Conservation (phyloP, 2,888 invertebrate species). For the Orthosia cruda region DNA sequence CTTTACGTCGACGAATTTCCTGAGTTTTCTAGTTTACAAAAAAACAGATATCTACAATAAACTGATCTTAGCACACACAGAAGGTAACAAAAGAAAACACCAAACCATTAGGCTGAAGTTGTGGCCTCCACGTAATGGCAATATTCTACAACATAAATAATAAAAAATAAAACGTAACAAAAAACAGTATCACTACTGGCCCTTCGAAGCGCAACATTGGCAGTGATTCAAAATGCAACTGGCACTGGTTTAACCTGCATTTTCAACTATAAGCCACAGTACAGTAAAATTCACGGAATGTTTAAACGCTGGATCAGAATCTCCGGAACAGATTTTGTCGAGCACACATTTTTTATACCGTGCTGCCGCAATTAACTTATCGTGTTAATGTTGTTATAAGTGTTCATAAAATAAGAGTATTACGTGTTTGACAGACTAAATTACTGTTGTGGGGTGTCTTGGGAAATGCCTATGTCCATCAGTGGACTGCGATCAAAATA, state of each 20-base stretch:
- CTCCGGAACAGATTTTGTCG: constrained; percentile 2
- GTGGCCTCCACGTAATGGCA: too few relatives aligned
- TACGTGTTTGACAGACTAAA: neutral
- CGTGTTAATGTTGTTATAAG: neutral
- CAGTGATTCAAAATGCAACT: constrained; percentile 48
- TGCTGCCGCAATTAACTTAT: neutral
- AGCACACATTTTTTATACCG: neutral
- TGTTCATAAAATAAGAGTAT: neutral
- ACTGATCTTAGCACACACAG: neutral
- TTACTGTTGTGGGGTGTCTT: too few relatives aligned
- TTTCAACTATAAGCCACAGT: constrained; percentile 45
- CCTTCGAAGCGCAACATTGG: constrained; percentile 29
- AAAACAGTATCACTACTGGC: constrained; percentile 10
- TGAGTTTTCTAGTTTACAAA: too few relatives aligned
- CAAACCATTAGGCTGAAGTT: too few relatives aligned
- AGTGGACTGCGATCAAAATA: too few relatives aligned
- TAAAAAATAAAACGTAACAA: constrained; percentile 5
- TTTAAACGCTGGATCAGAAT: constrained; percentile 20
- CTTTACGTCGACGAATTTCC: too few relatives aligned
- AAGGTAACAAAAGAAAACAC: neutral
- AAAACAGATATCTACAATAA: neutral
- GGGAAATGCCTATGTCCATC: too few relatives aligned
- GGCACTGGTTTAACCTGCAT: constrained; percentile 31
- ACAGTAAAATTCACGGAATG: constrained; percentile 2
- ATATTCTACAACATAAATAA: neutral